Base-by-base conservation (phyloP, 2,888 invertebrate species). In the Latrodectus hesperus region DNA sequence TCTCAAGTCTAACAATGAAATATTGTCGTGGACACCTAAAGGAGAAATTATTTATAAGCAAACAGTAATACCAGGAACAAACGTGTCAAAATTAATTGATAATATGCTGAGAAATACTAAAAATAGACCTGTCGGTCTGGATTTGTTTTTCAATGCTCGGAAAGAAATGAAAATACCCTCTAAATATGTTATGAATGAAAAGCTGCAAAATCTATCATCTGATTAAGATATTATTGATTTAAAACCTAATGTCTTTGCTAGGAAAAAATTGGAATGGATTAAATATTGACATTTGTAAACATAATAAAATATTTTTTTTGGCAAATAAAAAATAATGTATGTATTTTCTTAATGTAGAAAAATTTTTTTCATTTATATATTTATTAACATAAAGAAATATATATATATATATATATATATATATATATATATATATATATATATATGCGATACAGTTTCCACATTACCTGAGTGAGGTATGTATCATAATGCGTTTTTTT, bases 21-120 rank as follows among this genome's bases (percentile, higher is more conserved):
- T 70, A 16, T 70, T 70, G 16, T 55, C 55, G 55, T 70, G 70
- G 70, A 70, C 70, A 2, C 22, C 8, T 10, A 70, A 70, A 70
- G 49, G 26, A 5, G 70, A 70, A 70, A 14, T 70, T 38, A 70
- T 38, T 16, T 14, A 38, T 14, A 22, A 26, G 26, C 26, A 70
- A 9, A 70, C 17, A 70, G 16, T 70, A 9, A 11, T 70, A 11
- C 9, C 70, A 3, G 70, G 26, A 11, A 38, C 70, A 9, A 16
- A 70, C 12, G 26, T 70, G 9, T 9, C 14, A 4, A 17, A 70
- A 10, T 22, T 70, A 16, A 55, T 55, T 14, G 16, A 55, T 6
- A 55, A 6, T 5, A 16, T 70, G 26, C 12, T 70, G 49, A 70
- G 70, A 70, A 38, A 70, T 16, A 26, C 9, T 22, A 10, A 26